Base-by-base conservation (phyloP, 2,797 vertebrate species). In the Hylomyscus alleni region DNA sequence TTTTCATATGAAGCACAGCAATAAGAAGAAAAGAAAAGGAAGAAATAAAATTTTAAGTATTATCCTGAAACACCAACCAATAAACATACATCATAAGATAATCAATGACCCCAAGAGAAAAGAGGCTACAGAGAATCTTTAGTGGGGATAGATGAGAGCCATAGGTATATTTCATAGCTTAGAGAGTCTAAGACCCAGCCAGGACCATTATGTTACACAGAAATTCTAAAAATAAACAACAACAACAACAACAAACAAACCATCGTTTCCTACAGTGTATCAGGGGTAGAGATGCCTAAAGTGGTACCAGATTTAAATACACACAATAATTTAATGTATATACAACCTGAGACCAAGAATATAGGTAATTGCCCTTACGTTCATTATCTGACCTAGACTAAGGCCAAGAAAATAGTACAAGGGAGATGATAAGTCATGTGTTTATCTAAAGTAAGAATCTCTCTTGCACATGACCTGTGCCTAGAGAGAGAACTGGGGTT, bases 21-120 rank as follows among this genome's bases (percentile, higher is more conserved):
- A 88, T 84, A 37, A 22, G 52, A 54, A 52, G 19, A 22, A 65
- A n/a, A 65, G 31, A 17, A 19, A 80, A 65, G 10, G 34, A 50
- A 80, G 50, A 89, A 82, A 90, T 77, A 92, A 67, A n/a, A 22
- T 93, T 95, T 50, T 85, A 75, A 77, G 60, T 9, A 94, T 20
- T 58, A 17, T 7, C 22, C 29, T 72, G 44, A 89, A 92, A 90
- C 20, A 60, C 24, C 40, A 14, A 47, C 14, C 7, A 73, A n/a
- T 34, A 44, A 67, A 44, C 0, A 13, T 1, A 9, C 3, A 22
- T 2, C 5, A 24, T 12, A 29, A 62, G 26, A 31, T 0, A 54
- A 4, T 4, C 0, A 6, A 4, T 3, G 81, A 19, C 34, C 81
- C 24, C 52, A 11, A 22, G 37, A 88, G 82, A 3, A 62, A 78